A percentile compares a stretch with the other conserved stretches of the same genome.
phyloP scores from a whole-genome alignment of 2,888 invertebrate species.

The Biston betularia region DNA sequence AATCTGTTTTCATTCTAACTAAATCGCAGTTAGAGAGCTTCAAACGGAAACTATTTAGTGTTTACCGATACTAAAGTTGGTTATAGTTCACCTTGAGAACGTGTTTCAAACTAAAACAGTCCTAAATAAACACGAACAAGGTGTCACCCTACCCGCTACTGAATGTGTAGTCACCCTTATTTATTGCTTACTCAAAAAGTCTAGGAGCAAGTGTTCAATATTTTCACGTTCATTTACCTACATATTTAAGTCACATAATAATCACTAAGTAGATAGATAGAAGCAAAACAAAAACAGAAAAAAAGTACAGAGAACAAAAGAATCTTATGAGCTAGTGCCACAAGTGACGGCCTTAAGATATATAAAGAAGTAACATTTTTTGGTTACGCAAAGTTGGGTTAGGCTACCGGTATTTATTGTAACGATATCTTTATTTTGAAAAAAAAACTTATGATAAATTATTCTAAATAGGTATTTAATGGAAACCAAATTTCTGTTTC shows the following conservation, averaged over 20 bases:
- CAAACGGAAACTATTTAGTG: constrained; percentile 15
- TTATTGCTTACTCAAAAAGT: constrained; percentile 52
- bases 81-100: constrained; percentile 28
- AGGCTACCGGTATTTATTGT: too few species aligned
- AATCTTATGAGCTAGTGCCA: too few species aligned
- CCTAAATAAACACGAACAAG: constrained; percentile 31
- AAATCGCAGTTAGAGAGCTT: constrained; percentile 23
- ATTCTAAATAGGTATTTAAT: too few species aligned
- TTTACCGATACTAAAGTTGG: constrained; percentile 24
- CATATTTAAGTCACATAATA: neutral
- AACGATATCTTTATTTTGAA: too few species aligned
- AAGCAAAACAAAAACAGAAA: too few species aligned
- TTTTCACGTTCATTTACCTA: neutral
- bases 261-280: too few species aligned
- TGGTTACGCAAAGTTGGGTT: too few species aligned
- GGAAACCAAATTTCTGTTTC: too few species aligned
- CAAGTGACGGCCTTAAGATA: too few species aligned
- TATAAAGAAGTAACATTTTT: too few species aligned
- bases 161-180: constrained; percentile 56
- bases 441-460: too few species aligned
- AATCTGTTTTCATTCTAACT: constrained; percentile 14
- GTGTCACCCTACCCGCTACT: constrained; percentile 45
- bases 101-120: constrained; percentile 26
- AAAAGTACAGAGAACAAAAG: too few species aligned
- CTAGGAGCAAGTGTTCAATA: constrained; percentile 3